Percentiles rank a stretch among this genome's conserved stretches.
Conservation (phyloP, 1,140 invertebrate species). For the Drosophila kepulauana region DNA sequence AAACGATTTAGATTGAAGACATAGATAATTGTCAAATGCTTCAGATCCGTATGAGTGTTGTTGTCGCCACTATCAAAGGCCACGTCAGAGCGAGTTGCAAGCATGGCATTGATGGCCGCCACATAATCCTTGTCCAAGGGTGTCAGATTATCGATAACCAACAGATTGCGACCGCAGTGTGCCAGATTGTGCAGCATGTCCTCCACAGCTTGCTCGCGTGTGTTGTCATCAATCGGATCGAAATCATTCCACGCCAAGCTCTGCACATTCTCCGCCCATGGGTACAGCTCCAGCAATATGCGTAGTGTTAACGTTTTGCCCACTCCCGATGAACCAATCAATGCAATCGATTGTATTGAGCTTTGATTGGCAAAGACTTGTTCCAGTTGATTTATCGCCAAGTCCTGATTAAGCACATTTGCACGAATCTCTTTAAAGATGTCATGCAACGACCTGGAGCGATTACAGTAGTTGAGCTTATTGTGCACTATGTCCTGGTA, state of each 20-base stretch:
- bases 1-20: slow-evolving; percentile 53
- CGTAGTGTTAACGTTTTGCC: slow-evolving; percentile 55
- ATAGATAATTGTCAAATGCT: slow-evolving; percentile 52
- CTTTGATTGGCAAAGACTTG: slow-evolving; percentile 38
- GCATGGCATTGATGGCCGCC: slow-evolving; percentile 20
- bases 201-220: neutral
- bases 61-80: neutral
- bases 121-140: slow-evolving; percentile 31
- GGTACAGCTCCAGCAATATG: slow-evolving; percentile 42
- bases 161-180: slow-evolving; percentile 57
- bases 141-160: slow-evolving; percentile 61
- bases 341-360: slow-evolving; percentile 42
- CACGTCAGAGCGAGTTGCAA: neutral
- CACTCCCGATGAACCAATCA: slow-evolving; percentile 53
- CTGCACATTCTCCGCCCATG: slow-evolving; percentile 58
- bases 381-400: slow-evolving; percentile 53
- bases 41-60: neutral
- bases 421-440: slow-evolving; percentile 36
- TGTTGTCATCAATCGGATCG: neutral
- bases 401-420: slow-evolving; percentile 59
- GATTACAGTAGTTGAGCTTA: slow-evolving; percentile 62
- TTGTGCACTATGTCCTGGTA: slow-evolving; percentile 62
- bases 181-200: slow-evolving; percentile 13
- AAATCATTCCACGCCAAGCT: slow-evolving; percentile 35
- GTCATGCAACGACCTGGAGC: slow-evolving; percentile 10